Base-by-base conservation (phyloP, 2,113 vertebrate species). In the Stictonetta naevosa region DNA sequence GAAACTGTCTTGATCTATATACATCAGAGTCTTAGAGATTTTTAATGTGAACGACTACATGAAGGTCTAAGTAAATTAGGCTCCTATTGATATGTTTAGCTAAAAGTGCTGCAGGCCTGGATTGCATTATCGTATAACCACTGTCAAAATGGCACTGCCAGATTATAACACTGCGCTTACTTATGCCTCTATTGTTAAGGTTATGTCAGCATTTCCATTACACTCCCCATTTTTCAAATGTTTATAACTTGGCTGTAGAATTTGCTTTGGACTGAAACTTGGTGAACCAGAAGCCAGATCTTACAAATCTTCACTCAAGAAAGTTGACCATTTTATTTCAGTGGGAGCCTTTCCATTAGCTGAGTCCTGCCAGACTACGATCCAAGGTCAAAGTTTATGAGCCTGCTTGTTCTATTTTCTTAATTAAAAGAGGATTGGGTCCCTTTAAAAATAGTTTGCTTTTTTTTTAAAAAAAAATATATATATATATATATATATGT, bases 121-220 rank as follows among this genome's bases (percentile, higher is more conserved):
- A 52, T 8, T 88, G 34, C 60, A 50, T 91, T 89, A 82, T 82
- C 25, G 6, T 46, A 42, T 40, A 89, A 85, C 55, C 68, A 81
- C 92, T 91, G 78, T 95, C 84, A 82, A 76, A 91, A 67, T 15
- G 78, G 34, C 40, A 31, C 28, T 63, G 23, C 68, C 53, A 52
- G 55, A 91, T 90, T 56, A n/a, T 17, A 95, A 68, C n/a, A n/a
- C 22, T 44, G 50, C 15, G 28, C 40, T 53, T 56, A 29, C 77
- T 88, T 90, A 62, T 67, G 69, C 40, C 18, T 83, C 36, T 12
- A 3, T 4, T 15, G n/a, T 64, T 86, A 82, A 90, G 60, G 26
- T 53, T 76, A 12, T 86, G 67, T 93, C 79, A 91, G 84, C 74
- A 88, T 81, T 96, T 95, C 64, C 79, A 88, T 94, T 86, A 94